Evolutionary conservation across 1,140 invertebrate genomes (phyloP), one percentile per base, ranked within the genome.

Genomic region (Colletes gigas): DNA sequence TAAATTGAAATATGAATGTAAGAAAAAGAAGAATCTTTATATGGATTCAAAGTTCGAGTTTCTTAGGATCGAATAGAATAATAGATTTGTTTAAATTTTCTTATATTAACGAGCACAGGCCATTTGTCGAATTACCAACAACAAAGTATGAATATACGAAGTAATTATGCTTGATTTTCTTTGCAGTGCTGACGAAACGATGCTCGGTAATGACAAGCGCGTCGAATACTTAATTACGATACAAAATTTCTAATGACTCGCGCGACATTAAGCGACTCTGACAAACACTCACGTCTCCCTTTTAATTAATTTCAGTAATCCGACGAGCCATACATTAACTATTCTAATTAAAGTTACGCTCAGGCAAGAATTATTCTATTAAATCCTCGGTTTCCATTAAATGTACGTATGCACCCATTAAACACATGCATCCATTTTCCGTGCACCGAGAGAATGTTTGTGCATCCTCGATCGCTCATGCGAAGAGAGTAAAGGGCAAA

Each of bases 401-500:
- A 21, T 52, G 39, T 67, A n/a, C 8, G 57, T 30, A 14, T 14
- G n/a, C 19, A 5, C 17, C 21, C 52, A 52, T 44, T 39, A 15
- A 15, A 21, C 63, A 67, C n/a, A 14, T 14, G n/a, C 19, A 5
- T 21, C 21, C 52, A 52, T 44, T 21, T 63, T 10, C 44, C 19
- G 44, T 19, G 30, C 17, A 44, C 30, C 39, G 50, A 15, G 30
- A 10, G 52, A n/a, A 9, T 59, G 55, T 10, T 2, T 15, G 14
- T 30, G 15, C 17, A 66, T 7, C 15, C 65, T 12, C 30, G 21
- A 6, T 60, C 41, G 15, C 65, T 10, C n/a, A 41, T 7, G 69
- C 15, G n/a, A 60, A 72, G 47, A 8, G 47, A 71, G 67, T 57
- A 72, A 63, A 78, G 68, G 68, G 68, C n/a, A 72, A 71, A 72